A percentile compares a stretch with the other conserved stretches of the same genome.
These are phyloP conservation scores for Protomyctophum bolini DNA, from an alignment of 2,113 vertebrate genomes.

Conservation along the genomic window DNA sequence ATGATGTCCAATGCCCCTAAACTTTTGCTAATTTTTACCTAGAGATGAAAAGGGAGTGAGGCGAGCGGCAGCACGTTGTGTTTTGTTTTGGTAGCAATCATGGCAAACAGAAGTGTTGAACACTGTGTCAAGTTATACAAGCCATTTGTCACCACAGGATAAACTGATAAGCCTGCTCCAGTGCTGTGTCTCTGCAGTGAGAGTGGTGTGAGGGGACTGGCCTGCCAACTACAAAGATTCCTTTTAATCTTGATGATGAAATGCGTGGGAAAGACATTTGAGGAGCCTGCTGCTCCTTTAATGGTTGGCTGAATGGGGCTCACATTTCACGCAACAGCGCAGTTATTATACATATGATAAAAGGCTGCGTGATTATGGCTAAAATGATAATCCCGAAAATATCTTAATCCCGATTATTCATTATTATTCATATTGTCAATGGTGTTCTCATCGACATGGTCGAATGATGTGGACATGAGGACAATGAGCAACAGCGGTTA, in stretches of 20 bases:
- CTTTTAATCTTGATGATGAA: conserved; percentile 13
- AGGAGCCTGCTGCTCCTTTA: neutral
- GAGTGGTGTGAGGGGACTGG: neutral
- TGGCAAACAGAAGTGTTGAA: neutral
- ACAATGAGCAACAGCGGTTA: no score
- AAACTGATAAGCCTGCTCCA: neutral
- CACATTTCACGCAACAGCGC: neutral
- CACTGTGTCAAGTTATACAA: neutral
- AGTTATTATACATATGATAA: neutral
- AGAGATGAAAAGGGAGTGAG: neutral
- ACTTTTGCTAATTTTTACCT: neutral
- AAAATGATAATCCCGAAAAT: no score
- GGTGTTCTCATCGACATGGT: no score
- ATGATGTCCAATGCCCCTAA: no score
- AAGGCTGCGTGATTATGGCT: no score
- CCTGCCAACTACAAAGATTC: neutral
- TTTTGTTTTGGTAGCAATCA: neutral
- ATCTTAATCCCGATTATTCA: neutral
- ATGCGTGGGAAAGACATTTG: neutral
- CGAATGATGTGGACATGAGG: no score
- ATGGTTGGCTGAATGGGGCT: conserved; percentile 4
- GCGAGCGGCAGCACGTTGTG: neutral
- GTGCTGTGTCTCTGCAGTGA: neutral
- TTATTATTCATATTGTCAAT: neutral
- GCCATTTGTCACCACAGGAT: neutral